Evolutionary conservation across 2,113 vertebrate species (phyloP), one percentile per base, ranked within the genome.

Genomic region (Ciconia maguari): DNA sequence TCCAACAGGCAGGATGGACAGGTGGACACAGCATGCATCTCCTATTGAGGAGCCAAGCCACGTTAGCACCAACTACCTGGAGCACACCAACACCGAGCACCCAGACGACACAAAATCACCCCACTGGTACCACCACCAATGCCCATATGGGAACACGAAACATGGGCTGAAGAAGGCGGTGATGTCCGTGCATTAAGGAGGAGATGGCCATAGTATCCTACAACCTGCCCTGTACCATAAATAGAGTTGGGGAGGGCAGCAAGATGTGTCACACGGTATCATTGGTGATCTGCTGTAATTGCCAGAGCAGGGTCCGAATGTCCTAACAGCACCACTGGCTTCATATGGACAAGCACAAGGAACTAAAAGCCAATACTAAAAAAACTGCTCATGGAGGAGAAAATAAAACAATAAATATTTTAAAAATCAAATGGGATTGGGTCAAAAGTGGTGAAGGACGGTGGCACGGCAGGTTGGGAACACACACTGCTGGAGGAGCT

Each of bases 91-190:
- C 22, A 26, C 13, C 4, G 1, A 54, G 64, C 22, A 27, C 14
- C 19, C 49, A 27, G 25, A 38, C 16, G 36, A 52, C 29, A 55
- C 18, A 42, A 76, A 80, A 24, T 10, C 68, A 62, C 8, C 14
- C 27, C 13, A 1, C 13, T 10, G 32, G 46, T 70, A 42, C 41
- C n/a, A 76, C 52, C 46, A 61, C 29, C n/a, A 44, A 1, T 0
- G 6, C 19, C 32, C 0, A 0, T 2, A 16, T 2, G 8, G 51
- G n/a, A 65, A 16, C 4, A 11, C 5, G 4, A 46, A 52, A 22
- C 25, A 36, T 0, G 1, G 14, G 6, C 32, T 41, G 32, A 80
- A 77, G 36, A 3, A 44, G 41, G 41, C 4, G 10, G n/a, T 0
- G 11, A 29, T 16, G 42, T 42, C 42, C 17, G 0, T 3, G 4